These are phyloP conservation scores for Halictus ligatus DNA, from an alignment of 2,888 invertebrate species.

Conservation along the genomic window DNA sequence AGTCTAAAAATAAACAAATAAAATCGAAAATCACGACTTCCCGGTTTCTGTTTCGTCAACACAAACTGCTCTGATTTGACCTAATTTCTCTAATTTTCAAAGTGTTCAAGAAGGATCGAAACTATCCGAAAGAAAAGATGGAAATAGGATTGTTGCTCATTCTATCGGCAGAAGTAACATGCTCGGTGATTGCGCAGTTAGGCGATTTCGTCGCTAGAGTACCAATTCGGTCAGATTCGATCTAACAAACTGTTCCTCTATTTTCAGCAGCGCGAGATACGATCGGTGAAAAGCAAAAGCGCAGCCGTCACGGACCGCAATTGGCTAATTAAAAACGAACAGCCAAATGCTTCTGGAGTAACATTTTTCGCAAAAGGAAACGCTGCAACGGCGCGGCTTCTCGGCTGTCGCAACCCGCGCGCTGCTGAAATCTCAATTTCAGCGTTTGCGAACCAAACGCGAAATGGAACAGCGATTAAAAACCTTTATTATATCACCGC, in stretches of 20 bases:
- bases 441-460: background rate
- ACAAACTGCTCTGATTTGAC: too few relatives aligned
- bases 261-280: background rate
- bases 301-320: background rate
- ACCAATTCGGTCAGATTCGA: background rate
- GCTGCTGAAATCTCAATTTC: background rate
- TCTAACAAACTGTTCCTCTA: background rate
- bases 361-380: conserved; percentile 5
- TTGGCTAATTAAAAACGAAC: background rate
- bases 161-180: background rate
- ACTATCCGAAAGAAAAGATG: too few relatives aligned
- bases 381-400: background rate
- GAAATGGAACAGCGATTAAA: background rate
- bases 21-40: too few relatives aligned
- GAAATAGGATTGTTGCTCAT: background rate
- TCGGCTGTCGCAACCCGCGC: background rate
- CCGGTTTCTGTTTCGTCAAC: too few relatives aligned
- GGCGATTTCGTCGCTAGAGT: background rate
- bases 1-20: too few relatives aligned
- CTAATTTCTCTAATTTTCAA: too few relatives aligned
- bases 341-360: background rate
- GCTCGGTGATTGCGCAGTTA: background rate
- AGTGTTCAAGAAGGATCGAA: too few relatives aligned
- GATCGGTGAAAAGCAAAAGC: background rate
- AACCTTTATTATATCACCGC: background rate